Base-by-base conservation (phyloP, 2,113 vertebrate genomes). In the Brachyhypopomus gauderio region DNA sequence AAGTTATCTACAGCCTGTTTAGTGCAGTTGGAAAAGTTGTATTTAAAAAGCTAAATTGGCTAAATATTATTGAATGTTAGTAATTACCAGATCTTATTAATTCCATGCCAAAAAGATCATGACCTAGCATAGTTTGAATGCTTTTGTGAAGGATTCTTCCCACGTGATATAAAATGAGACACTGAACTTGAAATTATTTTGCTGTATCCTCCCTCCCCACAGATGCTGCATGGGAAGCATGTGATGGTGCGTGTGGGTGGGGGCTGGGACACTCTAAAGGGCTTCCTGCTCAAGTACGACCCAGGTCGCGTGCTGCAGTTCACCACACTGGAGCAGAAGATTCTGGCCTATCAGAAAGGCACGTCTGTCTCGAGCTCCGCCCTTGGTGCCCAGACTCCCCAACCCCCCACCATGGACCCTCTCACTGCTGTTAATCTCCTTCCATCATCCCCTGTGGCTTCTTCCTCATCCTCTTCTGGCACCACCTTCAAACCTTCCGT, bases 201-300 rank as follows among this genome's bases (percentile, higher is more conserved):
- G 5, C 56, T 20, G 17, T 30, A 19, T 27, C 66, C 52, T 12
- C 22, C 55, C 45, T 11, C 0, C 14, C 76, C 25, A 81, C 90
- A 99, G 98, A 99, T 99, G 98, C 94, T 99, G 8, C 98, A 98
- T 23, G 97, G 96, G 48, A 99, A 99, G 87, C 98, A 99, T 0
- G 97, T 99, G 88, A 99, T 99, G 98, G 98, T 99, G 30, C 97
- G 97, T 16, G 98, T 99, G 1, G 98, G 98, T 22, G 98, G 98
- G 66, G 98, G 98, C 75, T 99, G 98, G 98, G 98, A 99, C 90
- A 99, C 98, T 0, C 95, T 99, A 77, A 95, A 96, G 74, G 97
- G 97, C 12, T 99, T 99, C 91, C 92, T 99, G 67, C 91, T 94
- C 30, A 99, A 99, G 78, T 96, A 98, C 12, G 98, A 99, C 88